A percentile compares a stretch with the other conserved stretches of the same genome.
Evolutionary conservation across 2,888 invertebrate species (phyloP).

Genomic region (Meteorus colon): DNA sequence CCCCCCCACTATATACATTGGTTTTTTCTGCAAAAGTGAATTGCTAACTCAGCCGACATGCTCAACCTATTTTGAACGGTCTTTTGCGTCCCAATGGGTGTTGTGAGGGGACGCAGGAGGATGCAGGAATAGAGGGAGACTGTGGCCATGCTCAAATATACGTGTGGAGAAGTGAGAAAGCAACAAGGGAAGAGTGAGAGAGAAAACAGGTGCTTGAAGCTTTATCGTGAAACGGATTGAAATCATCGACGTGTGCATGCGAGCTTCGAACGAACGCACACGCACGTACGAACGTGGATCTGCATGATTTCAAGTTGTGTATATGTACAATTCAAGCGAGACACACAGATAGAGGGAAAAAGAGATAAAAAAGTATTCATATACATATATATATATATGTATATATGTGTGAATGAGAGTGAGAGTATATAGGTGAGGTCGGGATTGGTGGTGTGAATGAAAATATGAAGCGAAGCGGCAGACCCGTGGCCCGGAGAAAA

Average conservation of each 20-base stretch:
- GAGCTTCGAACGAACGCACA: slow-evolving; percentile 46
- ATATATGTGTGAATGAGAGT: slow-evolving; percentile 22
- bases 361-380: not conserved
- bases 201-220: slow-evolving; percentile 19
- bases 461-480: slow-evolving; percentile 42
- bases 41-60: slow-evolving; percentile 37
- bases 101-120: not conserved
- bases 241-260: slow-evolving; percentile 55
- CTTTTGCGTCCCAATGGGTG: slow-evolving; percentile 28
- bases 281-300: slow-evolving; percentile 39
- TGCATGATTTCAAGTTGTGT: slow-evolving; percentile 29
- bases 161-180: slow-evolving; percentile 12
- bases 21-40: slow-evolving; percentile 32
- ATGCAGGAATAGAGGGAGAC: not conserved
- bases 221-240: slow-evolving; percentile 59
- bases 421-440: slow-evolving; percentile 18
- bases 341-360: slow-evolving; percentile 27
- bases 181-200: not conserved
- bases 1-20: not conserved
- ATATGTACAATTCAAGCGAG: slow-evolving; percentile 33
- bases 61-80: slow-evolving; percentile 38
- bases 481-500: slow-evolving; percentile 55
- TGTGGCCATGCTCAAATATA: slow-evolving; percentile 20
- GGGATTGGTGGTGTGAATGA: slow-evolving; percentile 47
- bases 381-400: too few species aligned